Percentiles rank a stretch among this genome's conserved stretches.
phyloP scores from a whole-genome alignment of 2,113 vertebrate species.

The Gavialis gangeticus region DNA sequence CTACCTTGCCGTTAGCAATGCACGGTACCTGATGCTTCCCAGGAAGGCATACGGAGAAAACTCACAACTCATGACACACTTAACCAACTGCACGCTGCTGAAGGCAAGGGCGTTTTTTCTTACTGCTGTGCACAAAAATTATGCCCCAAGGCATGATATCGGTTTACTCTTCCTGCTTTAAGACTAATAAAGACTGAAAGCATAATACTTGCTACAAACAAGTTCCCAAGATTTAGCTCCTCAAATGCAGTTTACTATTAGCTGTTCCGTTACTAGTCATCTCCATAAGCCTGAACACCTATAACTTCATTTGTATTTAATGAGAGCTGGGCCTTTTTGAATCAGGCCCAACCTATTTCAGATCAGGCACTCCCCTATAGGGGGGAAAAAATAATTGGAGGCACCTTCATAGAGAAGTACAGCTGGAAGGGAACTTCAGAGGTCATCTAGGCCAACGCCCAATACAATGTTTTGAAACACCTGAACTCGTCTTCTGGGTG shows the following conservation, averaged over 20 bases:
- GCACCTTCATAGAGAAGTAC: no score
- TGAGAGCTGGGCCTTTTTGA: neutral
- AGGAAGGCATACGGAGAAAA: neutral
- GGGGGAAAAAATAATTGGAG: neutral
- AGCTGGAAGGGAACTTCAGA: no score
- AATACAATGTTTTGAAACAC: neutral
- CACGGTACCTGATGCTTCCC: neutral
- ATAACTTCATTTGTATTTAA: neutral
- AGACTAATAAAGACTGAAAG: neutral
- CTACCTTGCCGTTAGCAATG: no score
- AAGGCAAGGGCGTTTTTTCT: neutral
- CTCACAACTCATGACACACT: fast-evolving
- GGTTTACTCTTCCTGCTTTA: neutral
- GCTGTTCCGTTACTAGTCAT: neutral
- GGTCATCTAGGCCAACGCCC: no score
- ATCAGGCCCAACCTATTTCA: neutral
- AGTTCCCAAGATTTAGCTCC: neutral
- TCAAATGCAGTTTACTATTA: neutral
- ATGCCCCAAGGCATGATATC: neutral
- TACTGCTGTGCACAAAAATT: neutral
- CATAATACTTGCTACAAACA: neutral
- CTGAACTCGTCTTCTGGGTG: neutral
- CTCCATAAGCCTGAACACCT: neutral
- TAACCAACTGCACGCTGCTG: neutral
- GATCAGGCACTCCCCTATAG: neutral